Base-by-base conservation (phyloP, 1,140 invertebrate genomes). In the Marisa cornuarietis region DNA sequence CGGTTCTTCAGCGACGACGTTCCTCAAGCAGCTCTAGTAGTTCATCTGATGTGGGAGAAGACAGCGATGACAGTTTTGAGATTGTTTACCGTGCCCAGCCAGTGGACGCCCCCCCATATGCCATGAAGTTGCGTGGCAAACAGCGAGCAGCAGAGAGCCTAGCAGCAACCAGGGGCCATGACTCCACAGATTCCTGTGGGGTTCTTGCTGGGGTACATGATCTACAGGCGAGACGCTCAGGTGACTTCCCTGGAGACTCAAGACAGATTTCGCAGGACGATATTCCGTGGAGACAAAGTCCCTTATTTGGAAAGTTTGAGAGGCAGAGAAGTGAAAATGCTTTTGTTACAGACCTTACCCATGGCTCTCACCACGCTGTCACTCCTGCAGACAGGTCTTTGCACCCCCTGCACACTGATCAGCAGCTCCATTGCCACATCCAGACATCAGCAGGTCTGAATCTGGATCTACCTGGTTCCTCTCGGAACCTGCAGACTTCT, bases 61-160 rank as follows among this genome's bases (percentile, higher is more conserved):
- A 65, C 24, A 77, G 76, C 22, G 76, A 77, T 26, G 76, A 77
- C 51, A 77, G 65, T 49, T 65, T 68, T n/a, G 65, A 69, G 42
- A 69, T 69, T 13, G 76, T 77, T 14, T 65, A 77, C 49, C 42
- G 49, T 20, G 31, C 58, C 13, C 63, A 69, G 76, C 76, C 76
- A 22, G 63, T 26, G 16, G 76, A 65, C 11, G 42, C 76, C 3
- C 76, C 65, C 49, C 54, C 68, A 18, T 58, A 58, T n/a, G 76
- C 76, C 4, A 68, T 77, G 76, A 77, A 54, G 51, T 63, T 77
- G 14, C 49, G 65, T 63, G 14, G 76, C 10, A 68, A 69, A n/a
- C 63, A 68, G 51, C 62, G 51, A 26, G 26, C 76, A 14, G 63
- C 42, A 24, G 65, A 68, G 22, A 77, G 51, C 18, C 13, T 54